Conservation (phyloP, 1,140 invertebrate genomes). For the Heterodera schachtii region DNA sequence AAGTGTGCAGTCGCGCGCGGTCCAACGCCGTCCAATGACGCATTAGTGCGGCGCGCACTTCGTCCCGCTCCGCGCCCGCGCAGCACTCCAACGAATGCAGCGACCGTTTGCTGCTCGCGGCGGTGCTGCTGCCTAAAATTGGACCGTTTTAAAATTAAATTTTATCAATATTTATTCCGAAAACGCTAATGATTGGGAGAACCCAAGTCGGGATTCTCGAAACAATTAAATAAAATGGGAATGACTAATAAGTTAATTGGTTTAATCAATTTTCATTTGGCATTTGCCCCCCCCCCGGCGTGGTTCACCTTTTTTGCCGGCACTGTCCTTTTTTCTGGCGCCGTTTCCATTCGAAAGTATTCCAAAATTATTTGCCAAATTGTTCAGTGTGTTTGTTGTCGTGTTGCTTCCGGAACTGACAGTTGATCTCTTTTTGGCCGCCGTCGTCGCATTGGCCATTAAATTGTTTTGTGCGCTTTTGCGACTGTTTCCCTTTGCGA, state of each 20-base stretch:
- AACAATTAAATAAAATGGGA: neutral
- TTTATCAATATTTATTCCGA: no score
- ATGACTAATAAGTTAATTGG: no score
- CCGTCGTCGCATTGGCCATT: neutral
- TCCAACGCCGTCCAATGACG: conserved; percentile 41
- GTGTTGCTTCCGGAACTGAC: neutral
- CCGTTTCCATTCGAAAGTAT: neutral
- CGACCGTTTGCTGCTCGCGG: neutral
- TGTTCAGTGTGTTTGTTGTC: neutral
- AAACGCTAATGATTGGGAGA: no score
- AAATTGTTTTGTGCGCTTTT: neutral
- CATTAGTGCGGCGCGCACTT: conserved; percentile 16
- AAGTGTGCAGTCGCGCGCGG: conserved; percentile 62
- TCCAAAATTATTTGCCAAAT: neutral
- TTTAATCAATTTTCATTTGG: neutral
- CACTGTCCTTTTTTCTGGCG: neutral
- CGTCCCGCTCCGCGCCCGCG: neutral
- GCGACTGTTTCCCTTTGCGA: neutral
- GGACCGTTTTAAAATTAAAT: no score
- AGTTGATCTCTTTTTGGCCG: neutral
- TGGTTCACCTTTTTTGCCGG: neutral
- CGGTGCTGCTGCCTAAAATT: neutral
- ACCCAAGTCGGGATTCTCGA: neutral
- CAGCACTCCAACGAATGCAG: conserved; percentile 14
- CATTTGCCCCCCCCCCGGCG: neutral